A percentile compares a stretch with the other conserved stretches of the same genome.
Evolutionary conservation across 2,113 vertebrate genomes (phyloP).

Genomic region (Numenius arquata): DNA sequence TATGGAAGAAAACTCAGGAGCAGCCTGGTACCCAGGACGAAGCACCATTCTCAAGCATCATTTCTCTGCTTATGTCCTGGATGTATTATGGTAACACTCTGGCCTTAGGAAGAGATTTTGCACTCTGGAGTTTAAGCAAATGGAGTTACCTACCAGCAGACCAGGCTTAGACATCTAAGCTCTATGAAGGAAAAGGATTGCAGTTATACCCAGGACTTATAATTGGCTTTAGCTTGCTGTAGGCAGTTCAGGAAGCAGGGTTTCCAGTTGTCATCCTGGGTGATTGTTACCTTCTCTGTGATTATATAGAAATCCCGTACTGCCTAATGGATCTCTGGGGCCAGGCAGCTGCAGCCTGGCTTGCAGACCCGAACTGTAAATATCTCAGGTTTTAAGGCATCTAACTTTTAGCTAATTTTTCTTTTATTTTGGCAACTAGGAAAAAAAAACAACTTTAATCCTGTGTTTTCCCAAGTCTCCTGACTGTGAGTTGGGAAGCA

Average conservation of each 20-base stretch:
- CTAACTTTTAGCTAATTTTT: neutral
- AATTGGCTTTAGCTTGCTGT: neutral
- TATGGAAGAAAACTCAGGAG: neutral
- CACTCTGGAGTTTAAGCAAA: neutral
- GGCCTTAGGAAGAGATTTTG: neutral
- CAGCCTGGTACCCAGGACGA: neutral
- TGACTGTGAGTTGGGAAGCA: neutral
- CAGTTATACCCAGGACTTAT: neutral
- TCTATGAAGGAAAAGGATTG: neutral
- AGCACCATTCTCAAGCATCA: neutral
- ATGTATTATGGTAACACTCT: neutral
- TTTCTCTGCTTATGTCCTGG: neutral
- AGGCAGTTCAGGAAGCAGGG: neutral
- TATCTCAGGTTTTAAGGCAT: neutral
- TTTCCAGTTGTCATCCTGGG: neutral
- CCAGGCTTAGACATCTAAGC: neutral
- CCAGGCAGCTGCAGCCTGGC: neutral
- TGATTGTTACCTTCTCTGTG: neutral
- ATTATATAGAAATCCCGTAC: neutral
- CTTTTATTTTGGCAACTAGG: neutral
- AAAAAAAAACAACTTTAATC: rapidly evolving
- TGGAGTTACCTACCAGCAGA: neutral
- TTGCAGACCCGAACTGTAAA: neutral
- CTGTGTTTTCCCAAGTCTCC: neutral
- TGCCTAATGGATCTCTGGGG: neutral